Base-by-base conservation (phyloP, 2,797 vertebrate genomes). In the Gallinago solitaria region DNA sequence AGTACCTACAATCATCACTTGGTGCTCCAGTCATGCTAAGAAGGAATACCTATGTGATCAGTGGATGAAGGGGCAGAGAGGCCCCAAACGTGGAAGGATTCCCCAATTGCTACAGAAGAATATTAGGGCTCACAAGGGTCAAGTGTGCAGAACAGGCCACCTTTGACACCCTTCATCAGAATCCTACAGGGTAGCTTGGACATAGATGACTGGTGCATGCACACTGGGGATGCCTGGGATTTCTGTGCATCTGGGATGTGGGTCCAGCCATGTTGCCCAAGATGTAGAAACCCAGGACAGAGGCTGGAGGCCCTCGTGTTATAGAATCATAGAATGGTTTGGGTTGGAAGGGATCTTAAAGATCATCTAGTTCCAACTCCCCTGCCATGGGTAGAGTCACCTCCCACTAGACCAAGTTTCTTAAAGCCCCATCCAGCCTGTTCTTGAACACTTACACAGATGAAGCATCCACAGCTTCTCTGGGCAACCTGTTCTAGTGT, bases 191-290 rank as follows among this genome's bases (percentile, higher is more conserved):
- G 21, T 5, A 32, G n/a, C 6, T 65, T 65, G 32, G 32, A 47
- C 50, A 85, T 63, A 83, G 33, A 19, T 54, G 51, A 19, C 43
- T 37, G 53, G 48, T 48, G 33, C 16, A 14, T 1, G 0, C 10
- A 28, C 41, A 8, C 8, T 33, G 47, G 11, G 35, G 20, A 25
- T 65, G 51, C 20, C 30, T 47, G 33, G 13, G 37, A 25, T 73
- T 70, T 73, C 64, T 83, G 35, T 2, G 10, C 60, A 12, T 25
- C 19, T 57, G 64, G 71, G 24, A 28, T 4, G 2, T 5, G 33
- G 28, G 27, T 56, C 18, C 59, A 69, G 35, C 12, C 61, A 30
- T 0, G 0, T 3, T 63, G 21, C 13, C 51, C 5, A 2, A 63
- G 39, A 37, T 9, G 27, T 2, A 16, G 53, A 80, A 76, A 69